A percentile compares a stretch with the other conserved stretches of the same genome.
Conservation (phyloP, 2,797 vertebrate genomes). For the Thamnophis elegans region DNA sequence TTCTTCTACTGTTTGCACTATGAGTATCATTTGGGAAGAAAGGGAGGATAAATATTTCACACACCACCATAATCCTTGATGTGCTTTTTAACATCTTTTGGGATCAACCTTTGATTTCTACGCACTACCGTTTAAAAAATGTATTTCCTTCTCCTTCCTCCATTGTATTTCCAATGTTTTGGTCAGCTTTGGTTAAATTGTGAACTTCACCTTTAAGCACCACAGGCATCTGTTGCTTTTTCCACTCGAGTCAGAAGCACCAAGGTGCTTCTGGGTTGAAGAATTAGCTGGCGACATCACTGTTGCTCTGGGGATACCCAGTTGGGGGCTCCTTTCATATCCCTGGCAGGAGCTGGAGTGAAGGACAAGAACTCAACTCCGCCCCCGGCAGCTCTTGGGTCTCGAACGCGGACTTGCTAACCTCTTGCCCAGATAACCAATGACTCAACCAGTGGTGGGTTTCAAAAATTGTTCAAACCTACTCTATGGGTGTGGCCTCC, state of each 20-base stretch:
- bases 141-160: not conserved
- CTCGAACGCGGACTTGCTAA: not conserved
- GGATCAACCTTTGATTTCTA: not conserved
- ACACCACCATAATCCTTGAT: not conserved
- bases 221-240: not conserved
- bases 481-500: too few relatives aligned
- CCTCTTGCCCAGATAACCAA: not conserved
- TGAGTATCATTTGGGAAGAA: not conserved
- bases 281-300: not conserved
- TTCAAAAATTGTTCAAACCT: too few relatives aligned
- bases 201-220: not conserved
- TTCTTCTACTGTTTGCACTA: not conserved
- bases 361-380: not conserved
- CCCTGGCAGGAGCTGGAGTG: not conserved
- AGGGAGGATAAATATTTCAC: not conserved
- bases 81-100: not conserved
- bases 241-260: not conserved
- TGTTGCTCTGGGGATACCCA: not conserved
- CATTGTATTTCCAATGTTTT: not conserved
- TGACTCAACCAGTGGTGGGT: too few relatives aligned
- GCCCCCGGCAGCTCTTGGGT: accelerated
- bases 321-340: not conserved
- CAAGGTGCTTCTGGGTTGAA: not conserved
- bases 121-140: not conserved
- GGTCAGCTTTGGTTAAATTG: not conserved